phyloP scores from a whole-genome alignment of 2,888 invertebrate genomes.

The Agrilus mali region DNA sequence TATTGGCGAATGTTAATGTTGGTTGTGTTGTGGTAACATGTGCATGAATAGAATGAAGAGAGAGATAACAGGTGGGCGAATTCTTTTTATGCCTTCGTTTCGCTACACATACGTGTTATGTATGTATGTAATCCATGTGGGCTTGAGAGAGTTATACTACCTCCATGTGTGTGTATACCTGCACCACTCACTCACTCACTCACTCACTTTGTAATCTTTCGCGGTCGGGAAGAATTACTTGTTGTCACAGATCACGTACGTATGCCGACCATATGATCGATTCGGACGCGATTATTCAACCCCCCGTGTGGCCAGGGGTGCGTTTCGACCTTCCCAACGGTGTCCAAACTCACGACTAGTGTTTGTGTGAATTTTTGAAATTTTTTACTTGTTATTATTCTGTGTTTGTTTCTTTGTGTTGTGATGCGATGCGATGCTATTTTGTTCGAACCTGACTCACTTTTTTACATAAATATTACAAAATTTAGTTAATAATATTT shows the following conservation, averaged over 20 bases:
- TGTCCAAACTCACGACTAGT: background rate
- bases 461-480: too few species aligned
- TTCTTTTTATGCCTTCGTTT: constrained; percentile 22
- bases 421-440: too few species aligned
- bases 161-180: too few species aligned
- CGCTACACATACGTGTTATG: constrained; percentile 12
- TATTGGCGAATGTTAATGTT: too few species aligned
- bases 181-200: constrained; percentile 24
- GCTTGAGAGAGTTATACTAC: constrained; percentile 18
- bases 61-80: constrained; percentile 30
- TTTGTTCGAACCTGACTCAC: too few species aligned
- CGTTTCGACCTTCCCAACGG: constrained; percentile 2
- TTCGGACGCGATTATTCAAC: constrained; percentile 13
- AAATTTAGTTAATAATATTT: too few species aligned
- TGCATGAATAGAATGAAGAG: constrained; percentile 15
- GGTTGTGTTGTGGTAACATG: constrained; percentile 6
- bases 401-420: background rate
- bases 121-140: constrained; percentile 27
- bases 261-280: constrained; percentile 22
- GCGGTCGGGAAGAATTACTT: constrained; percentile 15
- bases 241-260: constrained; percentile 2
- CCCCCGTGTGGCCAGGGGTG: constrained; percentile 6
- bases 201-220: constrained; percentile 21
- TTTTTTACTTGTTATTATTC: background rate
- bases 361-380: background rate